Percentiles rank a stretch among this genome's conserved stretches.
Conservation (phyloP, 2,888 invertebrate genomes). For the Aporophyla nigra region DNA sequence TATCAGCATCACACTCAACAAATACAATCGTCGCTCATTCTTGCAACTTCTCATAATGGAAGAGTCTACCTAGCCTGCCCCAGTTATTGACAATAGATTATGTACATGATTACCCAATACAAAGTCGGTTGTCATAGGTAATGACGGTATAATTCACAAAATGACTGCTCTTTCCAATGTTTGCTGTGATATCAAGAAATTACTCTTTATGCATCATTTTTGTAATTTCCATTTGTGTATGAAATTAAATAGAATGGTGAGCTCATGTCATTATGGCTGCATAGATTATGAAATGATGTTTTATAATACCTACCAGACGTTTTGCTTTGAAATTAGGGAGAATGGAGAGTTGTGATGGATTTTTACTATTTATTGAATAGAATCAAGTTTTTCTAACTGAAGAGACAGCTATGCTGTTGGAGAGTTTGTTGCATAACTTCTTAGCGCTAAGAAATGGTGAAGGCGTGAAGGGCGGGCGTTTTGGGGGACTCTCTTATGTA, state of each 20-base stretch:
- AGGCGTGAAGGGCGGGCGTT: not conserved
- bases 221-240: slow-evolving; percentile 33
- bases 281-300: slow-evolving; percentile 27
- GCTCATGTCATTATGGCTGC: slow-evolving; percentile 30
- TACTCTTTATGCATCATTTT: slow-evolving; percentile 17
- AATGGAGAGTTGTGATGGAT: not conserved
- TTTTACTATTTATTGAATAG: not conserved
- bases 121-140: slow-evolving; percentile 22
- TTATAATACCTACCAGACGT: not conserved
- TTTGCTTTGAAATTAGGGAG: no score
- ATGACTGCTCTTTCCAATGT: slow-evolving; percentile 34
- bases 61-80: not conserved
- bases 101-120: slow-evolving; percentile 35
- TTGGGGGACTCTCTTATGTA: not conserved
- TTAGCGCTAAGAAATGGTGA: not conserved
- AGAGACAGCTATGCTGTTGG: not conserved
- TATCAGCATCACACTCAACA: not conserved
- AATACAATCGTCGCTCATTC: not conserved
- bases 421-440: not conserved
- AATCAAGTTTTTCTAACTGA: not conserved
- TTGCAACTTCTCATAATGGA: slow-evolving; percentile 5
- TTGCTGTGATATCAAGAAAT: slow-evolving; percentile 22
- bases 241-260: slow-evolving; percentile 32
- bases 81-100: slow-evolving; percentile 26
- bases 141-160: slow-evolving; percentile 38